A percentile compares a stretch with the other conserved stretches of the same genome.
Conservation (phyloP, 2,113 vertebrate species). For the Cyphomyrus plagiostoma region DNA sequence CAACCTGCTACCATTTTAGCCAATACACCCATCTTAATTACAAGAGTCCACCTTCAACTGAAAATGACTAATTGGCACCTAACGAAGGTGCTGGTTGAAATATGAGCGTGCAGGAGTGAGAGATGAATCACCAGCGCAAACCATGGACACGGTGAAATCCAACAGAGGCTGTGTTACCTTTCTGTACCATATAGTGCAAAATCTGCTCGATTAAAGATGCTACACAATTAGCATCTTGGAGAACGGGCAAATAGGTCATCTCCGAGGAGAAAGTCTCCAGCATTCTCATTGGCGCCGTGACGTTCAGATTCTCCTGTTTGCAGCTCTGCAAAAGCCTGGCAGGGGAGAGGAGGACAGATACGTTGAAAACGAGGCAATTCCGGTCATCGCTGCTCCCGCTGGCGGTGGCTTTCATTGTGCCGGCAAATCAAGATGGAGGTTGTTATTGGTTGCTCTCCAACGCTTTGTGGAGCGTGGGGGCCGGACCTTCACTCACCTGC, state of each 20-base stretch:
- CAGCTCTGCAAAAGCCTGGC: slow-evolving; percentile 77
- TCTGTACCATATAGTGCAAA: slow-evolving; percentile 97
- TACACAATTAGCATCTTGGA: slow-evolving; percentile 75
- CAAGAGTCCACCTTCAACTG: background rate
- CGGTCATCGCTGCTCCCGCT: background rate
- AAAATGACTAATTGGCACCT: background rate
- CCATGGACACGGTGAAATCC: background rate
- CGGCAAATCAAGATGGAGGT: background rate
- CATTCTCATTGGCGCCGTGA: slow-evolving; percentile 95
- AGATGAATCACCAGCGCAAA: background rate
- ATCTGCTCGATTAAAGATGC: slow-evolving; percentile 88
- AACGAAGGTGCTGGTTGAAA: background rate
- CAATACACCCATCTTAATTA: background rate
- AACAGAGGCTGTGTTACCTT: slow-evolving; percentile 62
- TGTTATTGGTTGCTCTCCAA: background rate
- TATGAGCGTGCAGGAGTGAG: background rate
- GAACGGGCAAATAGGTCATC: slow-evolving; percentile 77
- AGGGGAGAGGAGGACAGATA: slow-evolving; percentile 14
- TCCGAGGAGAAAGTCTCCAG: slow-evolving; percentile 91
- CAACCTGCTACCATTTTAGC: background rate
- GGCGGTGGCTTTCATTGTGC: background rate
- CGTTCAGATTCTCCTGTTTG: slow-evolving; percentile 79
- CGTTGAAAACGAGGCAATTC: background rate
- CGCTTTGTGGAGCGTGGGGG: background rate
- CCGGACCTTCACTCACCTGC: slow-evolving; percentile 67